phyloP scores from a whole-genome alignment of 2,888 invertebrate genomes.

The Agrypnus murinus region DNA sequence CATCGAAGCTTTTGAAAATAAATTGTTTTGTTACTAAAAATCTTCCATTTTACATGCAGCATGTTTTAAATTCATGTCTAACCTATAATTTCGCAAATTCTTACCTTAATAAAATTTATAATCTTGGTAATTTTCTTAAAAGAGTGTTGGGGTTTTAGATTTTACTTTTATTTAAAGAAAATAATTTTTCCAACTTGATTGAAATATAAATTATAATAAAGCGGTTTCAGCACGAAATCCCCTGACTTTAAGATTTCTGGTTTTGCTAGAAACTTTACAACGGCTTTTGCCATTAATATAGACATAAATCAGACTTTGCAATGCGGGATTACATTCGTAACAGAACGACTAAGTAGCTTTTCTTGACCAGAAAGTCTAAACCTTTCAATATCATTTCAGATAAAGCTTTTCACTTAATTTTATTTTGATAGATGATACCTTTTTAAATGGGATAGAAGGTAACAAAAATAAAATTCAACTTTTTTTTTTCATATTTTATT shows the following conservation, averaged over 20 bases:
- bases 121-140: too few species aligned
- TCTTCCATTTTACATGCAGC: neutral
- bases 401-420: conserved; percentile 9
- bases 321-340: conserved; percentile 35
- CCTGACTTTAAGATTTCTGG: conserved; percentile 30
- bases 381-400: conserved; percentile 23
- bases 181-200: neutral
- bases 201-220: conserved; percentile 20
- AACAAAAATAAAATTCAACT: too few species aligned
- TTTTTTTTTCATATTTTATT: too few species aligned
- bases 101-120: too few species aligned
- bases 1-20: neutral
- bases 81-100: too few species aligned
- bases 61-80: too few species aligned
- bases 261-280: conserved; percentile 32
- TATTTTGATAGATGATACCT: neutral
- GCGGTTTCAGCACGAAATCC: conserved; percentile 9
- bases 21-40: neutral
- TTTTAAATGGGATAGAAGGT: too few species aligned
- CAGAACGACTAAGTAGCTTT: conserved; percentile 37
- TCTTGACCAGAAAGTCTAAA: conserved; percentile 17
- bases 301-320: conserved; percentile 42
- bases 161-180: too few species aligned
- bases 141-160: too few species aligned
- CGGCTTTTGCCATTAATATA: conserved; percentile 38